Evolutionary conservation across 2,797 vertebrate genomes (phyloP), one percentile per base, ranked within the genome.

Genomic region (Sebastes trivittatus): DNA sequence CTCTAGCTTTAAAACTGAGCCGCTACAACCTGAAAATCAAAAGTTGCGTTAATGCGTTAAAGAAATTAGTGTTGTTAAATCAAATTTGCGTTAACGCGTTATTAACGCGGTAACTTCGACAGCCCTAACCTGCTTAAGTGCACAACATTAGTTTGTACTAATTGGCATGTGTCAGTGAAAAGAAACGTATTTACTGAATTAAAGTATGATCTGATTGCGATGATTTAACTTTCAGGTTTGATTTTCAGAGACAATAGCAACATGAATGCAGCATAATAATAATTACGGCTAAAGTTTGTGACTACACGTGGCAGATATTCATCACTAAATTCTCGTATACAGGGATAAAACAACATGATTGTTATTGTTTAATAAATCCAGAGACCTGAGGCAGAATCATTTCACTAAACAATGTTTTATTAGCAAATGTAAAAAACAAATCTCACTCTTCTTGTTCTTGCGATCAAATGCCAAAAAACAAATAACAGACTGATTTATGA

Each of bases 351-450:
- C 5, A 42, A 46, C 6, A 56, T 8, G 5, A 14, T 4, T 32
- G 25, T 59, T 32, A 3, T 18, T 13, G 52, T 64, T 65, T 20
- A 66, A 79, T 29, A 11, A 78, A 81, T 13, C 5, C n/a, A 72
- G 29, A 82, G 0, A 34, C 18, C 7, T 20, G 34, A 86, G 11
- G 11, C 58, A 58, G 14, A 30, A 34, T 23, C 2, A 1, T 77
- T 89, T 90, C 76, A 73, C 7, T 59, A 66, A 77, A 70, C 52
- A 75, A 72, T 11, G 79, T 90, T 94, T 94, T 95, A 94, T 92
- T 95, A 94, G 75, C 89, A 95, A 95, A 94, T 67, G 77, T 94
- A 90, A 82, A 88, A 77, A 86, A 80, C 6, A 91, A 86, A 71
- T 36, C 27, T 13, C 4, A 67, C 54, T 23, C 7, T 27, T 27